phyloP scores from a whole-genome alignment of 2,888 invertebrate genomes.

The Pachliopta kotzebuea region DNA sequence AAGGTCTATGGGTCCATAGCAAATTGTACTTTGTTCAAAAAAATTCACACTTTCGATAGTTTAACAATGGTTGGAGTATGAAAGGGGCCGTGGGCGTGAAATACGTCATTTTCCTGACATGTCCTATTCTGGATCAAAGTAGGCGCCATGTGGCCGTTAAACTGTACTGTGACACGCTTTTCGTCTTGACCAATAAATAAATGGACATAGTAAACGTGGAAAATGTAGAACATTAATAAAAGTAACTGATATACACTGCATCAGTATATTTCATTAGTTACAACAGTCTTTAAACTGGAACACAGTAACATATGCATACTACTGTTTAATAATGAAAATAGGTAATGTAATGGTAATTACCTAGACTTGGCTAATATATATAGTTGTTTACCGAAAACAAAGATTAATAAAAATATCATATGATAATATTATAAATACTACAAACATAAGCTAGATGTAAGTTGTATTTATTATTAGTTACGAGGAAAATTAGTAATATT shows the following conservation, averaged over 20 bases:
- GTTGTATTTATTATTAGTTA: too few relatives aligned
- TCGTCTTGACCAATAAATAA: slow-evolving; percentile 35
- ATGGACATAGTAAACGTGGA: slow-evolving; percentile 36
- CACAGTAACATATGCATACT: too few relatives aligned
- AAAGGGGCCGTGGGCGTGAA: slow-evolving; percentile 53
- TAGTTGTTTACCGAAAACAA: too few relatives aligned
- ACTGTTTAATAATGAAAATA: too few relatives aligned
- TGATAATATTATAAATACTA: too few relatives aligned
- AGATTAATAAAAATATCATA: too few relatives aligned
- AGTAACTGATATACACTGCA: background rate
- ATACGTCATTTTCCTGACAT: slow-evolving; percentile 52
- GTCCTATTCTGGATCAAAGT: slow-evolving; percentile 54
- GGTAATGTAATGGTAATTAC: too few relatives aligned
- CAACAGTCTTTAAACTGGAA: too few relatives aligned
- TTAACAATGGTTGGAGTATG: slow-evolving; percentile 32
- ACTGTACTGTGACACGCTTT: slow-evolving; percentile 32
- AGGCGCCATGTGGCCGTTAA: slow-evolving; percentile 62
- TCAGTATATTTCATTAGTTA: too few relatives aligned
- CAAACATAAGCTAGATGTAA: too few relatives aligned
- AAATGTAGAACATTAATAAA: slow-evolving; percentile 32
- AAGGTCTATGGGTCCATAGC: slow-evolving; percentile 5
- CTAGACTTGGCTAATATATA: too few relatives aligned
- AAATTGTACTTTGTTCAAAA: slow-evolving; percentile 23
- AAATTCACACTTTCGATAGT: slow-evolving; percentile 35
- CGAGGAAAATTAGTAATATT: too few relatives aligned